Evolutionary conservation across 37 sponge, comb jelly and placozoan species (phyloP).

Genomic region (Ianthella basta): DNA sequence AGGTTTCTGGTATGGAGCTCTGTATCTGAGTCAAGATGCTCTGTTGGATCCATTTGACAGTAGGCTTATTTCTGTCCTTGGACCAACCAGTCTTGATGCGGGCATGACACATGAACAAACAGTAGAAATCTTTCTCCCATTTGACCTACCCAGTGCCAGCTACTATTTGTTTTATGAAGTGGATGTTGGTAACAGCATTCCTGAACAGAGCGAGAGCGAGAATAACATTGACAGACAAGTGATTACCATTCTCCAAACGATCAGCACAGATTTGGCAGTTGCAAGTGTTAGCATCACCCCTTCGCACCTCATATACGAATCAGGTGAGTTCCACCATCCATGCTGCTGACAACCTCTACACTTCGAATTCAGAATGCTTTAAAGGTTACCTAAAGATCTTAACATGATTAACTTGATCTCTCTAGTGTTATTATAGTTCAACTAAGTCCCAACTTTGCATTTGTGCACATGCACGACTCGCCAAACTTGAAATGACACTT

Average conservation of each 20-base stretch:
- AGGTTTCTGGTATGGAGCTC: constrained; percentile 35
- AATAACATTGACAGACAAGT: constrained; percentile 22
- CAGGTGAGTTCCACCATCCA: constrained; percentile 8
- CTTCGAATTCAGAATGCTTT: too few relatives aligned
- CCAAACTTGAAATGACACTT: too few relatives aligned
- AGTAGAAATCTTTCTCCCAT: constrained; percentile 34
- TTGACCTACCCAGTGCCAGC: constrained; percentile 9
- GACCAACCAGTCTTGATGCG: background rate
- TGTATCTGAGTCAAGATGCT: constrained; percentile 32
- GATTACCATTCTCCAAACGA: background rate
- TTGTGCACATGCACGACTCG: too few relatives aligned
- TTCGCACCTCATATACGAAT: background rate
- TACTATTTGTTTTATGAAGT: constrained; percentile 41
- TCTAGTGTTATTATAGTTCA: too few relatives aligned
- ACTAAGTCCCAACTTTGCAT: too few relatives aligned
- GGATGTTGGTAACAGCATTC: constrained; percentile 36
- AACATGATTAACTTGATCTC: too few relatives aligned
- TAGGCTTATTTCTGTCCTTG: background rate
- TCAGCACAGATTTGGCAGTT: constrained; percentile 33
- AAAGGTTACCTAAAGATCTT: too few relatives aligned
- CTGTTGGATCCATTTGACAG: constrained; percentile 45
- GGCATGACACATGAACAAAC: background rate
- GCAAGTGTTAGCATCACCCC: background rate
- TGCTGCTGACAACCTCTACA: too few relatives aligned
- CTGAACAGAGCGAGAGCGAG: background rate